A percentile compares a stretch with the other conserved stretches of the same genome.
These are phyloP conservation scores for Ashinkailepas kermadecensis DNA, from an alignment of 2,888 invertebrate genomes.

Conservation along the genomic window DNA sequence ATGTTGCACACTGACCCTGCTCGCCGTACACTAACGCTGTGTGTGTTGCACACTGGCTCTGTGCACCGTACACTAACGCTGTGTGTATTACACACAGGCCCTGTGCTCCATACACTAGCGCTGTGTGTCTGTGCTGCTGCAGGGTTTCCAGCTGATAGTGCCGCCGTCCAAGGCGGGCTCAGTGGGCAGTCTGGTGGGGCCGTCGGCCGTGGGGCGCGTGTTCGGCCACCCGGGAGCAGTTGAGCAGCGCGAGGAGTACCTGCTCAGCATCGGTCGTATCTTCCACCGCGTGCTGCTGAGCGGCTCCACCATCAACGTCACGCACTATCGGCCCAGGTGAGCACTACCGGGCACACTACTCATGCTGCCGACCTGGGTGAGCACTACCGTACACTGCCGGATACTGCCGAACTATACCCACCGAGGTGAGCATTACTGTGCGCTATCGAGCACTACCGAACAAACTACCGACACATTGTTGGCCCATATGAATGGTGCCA, in stretches of 20 bases:
- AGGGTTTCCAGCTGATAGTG: conserved; percentile 79
- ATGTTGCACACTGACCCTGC: too few relatives aligned
- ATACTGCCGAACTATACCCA: too few relatives aligned
- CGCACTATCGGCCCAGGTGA: conserved; percentile 85
- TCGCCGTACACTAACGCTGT: too few relatives aligned
- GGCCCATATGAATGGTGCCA: too few relatives aligned
- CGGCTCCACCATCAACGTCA: conserved; percentile 61
- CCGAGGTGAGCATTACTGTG: too few relatives aligned
- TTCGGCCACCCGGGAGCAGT: conserved; percentile 23
- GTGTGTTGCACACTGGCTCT: too few relatives aligned
- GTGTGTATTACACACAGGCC: too few relatives aligned
- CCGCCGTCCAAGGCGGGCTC: conserved; percentile 42
- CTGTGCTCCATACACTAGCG: too few relatives aligned
- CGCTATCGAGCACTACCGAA: too few relatives aligned
- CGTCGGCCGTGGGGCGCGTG: background rate
- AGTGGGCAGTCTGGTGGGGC: conserved; percentile 28
- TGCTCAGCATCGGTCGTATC: conserved; percentile 86
- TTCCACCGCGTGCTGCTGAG: conserved; percentile 83
- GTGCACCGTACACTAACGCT: too few relatives aligned
- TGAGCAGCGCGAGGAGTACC: conserved; percentile 55
- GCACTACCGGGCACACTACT: background rate
- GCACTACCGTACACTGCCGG: too few relatives aligned
- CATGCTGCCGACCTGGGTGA: background rate
- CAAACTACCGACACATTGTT: too few relatives aligned
- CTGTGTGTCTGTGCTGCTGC: conserved; percentile 24